Conservation (phyloP, 2,888 invertebrate genomes). For the Campoplex nolae region DNA sequence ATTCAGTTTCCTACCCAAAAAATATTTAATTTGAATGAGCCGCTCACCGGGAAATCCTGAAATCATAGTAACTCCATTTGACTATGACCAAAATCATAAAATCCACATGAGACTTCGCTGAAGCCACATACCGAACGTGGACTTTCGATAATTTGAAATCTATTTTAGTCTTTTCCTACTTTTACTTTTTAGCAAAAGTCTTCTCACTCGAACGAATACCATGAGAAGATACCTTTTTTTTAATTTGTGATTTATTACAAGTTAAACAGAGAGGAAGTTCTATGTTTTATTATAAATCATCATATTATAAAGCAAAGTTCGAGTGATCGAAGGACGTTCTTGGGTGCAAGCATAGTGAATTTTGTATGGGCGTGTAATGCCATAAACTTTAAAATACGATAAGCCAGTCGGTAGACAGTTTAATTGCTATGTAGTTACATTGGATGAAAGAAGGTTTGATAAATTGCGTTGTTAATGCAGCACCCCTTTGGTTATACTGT, state of each 20-base stretch:
- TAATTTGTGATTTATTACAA: not conserved
- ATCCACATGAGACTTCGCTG: too few relatives aligned
- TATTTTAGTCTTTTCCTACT: not conserved
- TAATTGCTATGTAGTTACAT: slow-evolving; percentile 83
- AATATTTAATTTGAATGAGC: too few relatives aligned
- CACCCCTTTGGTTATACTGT: slow-evolving; percentile 71
- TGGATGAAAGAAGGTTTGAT: slow-evolving; percentile 82
- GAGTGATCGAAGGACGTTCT: slow-evolving; percentile 62
- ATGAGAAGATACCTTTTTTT: not conserved
- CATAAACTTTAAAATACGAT: slow-evolving; percentile 83
- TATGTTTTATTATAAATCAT: slow-evolving; percentile 51
- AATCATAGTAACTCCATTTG: too few relatives aligned
- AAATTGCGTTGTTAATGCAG: slow-evolving; percentile 81
- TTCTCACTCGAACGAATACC: not conserved
- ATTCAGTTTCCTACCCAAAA: too few relatives aligned
- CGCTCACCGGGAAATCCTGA: too few relatives aligned
- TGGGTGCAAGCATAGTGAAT: slow-evolving; percentile 74
- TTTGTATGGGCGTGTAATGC: slow-evolving; percentile 82
- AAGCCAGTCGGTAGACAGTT: slow-evolving; percentile 81
- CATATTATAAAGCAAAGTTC: slow-evolving; percentile 4
- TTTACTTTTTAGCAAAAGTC: not conserved
- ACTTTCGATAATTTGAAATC: too few relatives aligned
- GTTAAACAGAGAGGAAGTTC: slow-evolving; percentile 9
- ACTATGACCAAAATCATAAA: too few relatives aligned
- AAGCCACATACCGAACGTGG: too few relatives aligned